Percentiles rank a stretch among this genome's conserved stretches.
Conservation (phyloP, 2,888 invertebrate genomes). For the Cantharis rufa region DNA sequence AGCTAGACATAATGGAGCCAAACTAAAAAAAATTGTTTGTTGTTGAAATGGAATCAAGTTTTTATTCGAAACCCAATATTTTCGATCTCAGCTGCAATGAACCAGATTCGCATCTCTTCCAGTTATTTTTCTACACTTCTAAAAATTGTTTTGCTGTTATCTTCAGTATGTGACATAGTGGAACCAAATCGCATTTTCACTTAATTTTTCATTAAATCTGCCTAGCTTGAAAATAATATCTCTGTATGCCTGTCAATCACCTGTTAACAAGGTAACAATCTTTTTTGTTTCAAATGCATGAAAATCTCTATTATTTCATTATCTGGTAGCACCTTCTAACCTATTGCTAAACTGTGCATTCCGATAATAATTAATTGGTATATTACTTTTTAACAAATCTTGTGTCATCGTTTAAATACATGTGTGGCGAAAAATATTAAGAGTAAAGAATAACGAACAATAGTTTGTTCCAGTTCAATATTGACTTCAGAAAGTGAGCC, state of each 20-base stretch:
- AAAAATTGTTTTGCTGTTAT: not conserved
- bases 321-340: not conserved
- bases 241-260: not conserved
- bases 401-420: conserved; percentile 1
- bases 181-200: not conserved
- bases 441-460: conserved; percentile 13
- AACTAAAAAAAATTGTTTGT: not conserved
- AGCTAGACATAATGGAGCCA: not conserved
- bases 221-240: not conserved
- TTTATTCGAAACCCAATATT: not conserved
- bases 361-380: not conserved
- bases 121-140: not conserved
- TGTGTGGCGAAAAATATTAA: conserved; percentile 13
- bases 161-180: not conserved
- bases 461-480: conserved; percentile 20
- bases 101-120: not conserved
- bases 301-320: not conserved
- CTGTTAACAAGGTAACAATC: not conserved
- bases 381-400: not conserved
- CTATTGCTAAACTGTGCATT: not conserved
- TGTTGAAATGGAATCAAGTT: not conserved
- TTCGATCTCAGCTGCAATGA: not conserved
- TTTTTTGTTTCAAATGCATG: not conserved
- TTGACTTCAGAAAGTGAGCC: conserved; percentile 30
- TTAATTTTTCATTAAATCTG: too few species aligned